Percentiles rank a stretch among this genome's conserved stretches.
phyloP scores from a whole-genome alignment of 2,113 vertebrate genomes.

The Ramphastos sulfuratus region DNA sequence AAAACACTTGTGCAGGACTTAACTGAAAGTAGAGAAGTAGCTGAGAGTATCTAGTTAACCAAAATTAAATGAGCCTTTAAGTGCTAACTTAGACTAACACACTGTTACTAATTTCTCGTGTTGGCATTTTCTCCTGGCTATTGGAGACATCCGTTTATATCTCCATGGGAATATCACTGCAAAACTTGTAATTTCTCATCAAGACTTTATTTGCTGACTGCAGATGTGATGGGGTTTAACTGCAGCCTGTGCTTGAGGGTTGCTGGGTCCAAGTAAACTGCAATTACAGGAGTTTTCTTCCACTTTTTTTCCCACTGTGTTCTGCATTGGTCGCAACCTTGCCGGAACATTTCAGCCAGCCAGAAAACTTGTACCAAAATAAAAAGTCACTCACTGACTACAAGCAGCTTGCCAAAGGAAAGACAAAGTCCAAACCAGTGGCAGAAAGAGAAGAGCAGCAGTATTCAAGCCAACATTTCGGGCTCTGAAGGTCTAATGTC shows the following conservation, averaged over 20 bases:
- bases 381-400: neutral
- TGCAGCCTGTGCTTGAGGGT: neutral
- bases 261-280: neutral
- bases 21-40: neutral
- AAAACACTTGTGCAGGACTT: neutral
- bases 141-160: neutral
- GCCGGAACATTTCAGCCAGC: neutral
- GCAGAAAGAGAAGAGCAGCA: neutral
- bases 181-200: slow-evolving; percentile 36
- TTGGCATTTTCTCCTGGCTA: neutral
- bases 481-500: neutral
- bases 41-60: neutral
- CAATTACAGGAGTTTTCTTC: neutral
- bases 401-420: neutral
- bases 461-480: neutral
- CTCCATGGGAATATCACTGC: neutral
- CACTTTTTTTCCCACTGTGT: neutral
- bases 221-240: slow-evolving; percentile 2
- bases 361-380: neutral
- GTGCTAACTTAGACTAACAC: neutral
- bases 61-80: slow-evolving; percentile 3
- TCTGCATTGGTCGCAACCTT: neutral
- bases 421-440: neutral
- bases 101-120: neutral
- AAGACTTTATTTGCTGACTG: slow-evolving; percentile 22